Evolutionary conservation across 1,140 invertebrate genomes (phyloP), one percentile per base, ranked within the genome.

Genomic region (Psilanteris sp.): DNA sequence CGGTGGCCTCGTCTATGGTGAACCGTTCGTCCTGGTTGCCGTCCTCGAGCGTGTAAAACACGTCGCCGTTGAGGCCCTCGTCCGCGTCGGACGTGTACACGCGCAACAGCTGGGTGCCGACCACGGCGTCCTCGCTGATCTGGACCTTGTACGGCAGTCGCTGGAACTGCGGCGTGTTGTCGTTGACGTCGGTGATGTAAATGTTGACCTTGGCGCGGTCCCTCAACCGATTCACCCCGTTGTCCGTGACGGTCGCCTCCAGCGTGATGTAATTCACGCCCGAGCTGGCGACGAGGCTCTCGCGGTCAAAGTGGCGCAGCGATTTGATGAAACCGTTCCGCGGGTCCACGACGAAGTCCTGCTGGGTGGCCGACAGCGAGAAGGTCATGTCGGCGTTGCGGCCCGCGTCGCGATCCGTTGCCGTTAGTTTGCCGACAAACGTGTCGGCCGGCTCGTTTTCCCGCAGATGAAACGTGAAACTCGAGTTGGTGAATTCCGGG

Each of bases 271-370:
- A 93, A 84, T 93, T 94, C 75, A 92, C 91, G 1, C 95, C 95
- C 0, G 92, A 93, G 7, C 88, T 91, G 67, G 92, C 90, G 0
- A 97, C 90, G 11, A 97, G 86, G 11, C 92, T 91, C 85, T 99
- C 97, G 31, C 96, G 90, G 82, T 98, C 97, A 81, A 98, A 97
- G 7, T 92, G 90, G 41, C 92, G 92, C 2, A 94, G 87, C 0
- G 96, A 97, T 87, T 94, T 95, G 27, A 98, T 94, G 81, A 98
- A 97, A 3, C 97, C 97, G 84, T 96, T 98, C 81, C 94, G 92
- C 0, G 95, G 93, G 83, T 97, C 95, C 24, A 99, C 94, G 4
- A 90, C 90, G 82, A 98, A 98, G 80, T 97, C 95, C 72, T 91
- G 91, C 83, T 96, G 94, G 0, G 91, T 91, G 3, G 90, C 88